Base-by-base conservation (phyloP, 2,113 vertebrate species). In the Caracal caracal region DNA sequence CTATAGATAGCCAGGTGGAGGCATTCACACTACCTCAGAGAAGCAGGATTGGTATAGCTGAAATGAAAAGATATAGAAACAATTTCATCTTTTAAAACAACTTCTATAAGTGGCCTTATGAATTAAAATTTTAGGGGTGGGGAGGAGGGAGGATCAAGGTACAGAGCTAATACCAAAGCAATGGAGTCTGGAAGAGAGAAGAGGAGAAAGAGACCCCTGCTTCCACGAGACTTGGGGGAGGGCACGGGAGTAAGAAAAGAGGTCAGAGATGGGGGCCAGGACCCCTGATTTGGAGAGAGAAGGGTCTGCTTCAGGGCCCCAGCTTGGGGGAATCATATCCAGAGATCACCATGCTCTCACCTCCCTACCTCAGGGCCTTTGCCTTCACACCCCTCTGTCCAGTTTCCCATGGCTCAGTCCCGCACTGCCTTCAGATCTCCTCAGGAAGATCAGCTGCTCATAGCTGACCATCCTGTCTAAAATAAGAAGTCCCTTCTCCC, bases 81-180 rank as follows among this genome's bases (percentile, higher is more conserved):
- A 22, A 83, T 20, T 89, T 78, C 10, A 70, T 16, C 88, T 61
- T 47, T 40, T 8, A 75, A 89, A 70, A 47, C 79, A 19, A 20
- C 2, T 19, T 65, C 33, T n/a, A 81, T 24, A 65, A 49, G n/a
- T 35, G 56, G 30, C 37, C 66, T 49, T 28, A 4, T 68, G 20
- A 63, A 80, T 89, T 53, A 76, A 94, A 89, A 43, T 47, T 56
- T 88, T 35, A 88, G 35, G 15, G n/a, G 15, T 22, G 20, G 19
- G 20, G 24, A 35, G n/a, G 28, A 15, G 49, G 10, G 16, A 28
- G 7, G 28, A 26, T 33, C 40, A 43, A 59, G 17, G 12, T 20
- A 75, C 43, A 63, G 43, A 92, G 35, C 26, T 82, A 65, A 61
- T 13, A 75, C 22, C 56, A 82, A 65, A 66, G 66, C 56, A 82